A percentile compares a stretch with the other conserved stretches of the same genome.
Conservation (phyloP, 1,140 invertebrate species). For the Drosophila nasuta region DNA sequence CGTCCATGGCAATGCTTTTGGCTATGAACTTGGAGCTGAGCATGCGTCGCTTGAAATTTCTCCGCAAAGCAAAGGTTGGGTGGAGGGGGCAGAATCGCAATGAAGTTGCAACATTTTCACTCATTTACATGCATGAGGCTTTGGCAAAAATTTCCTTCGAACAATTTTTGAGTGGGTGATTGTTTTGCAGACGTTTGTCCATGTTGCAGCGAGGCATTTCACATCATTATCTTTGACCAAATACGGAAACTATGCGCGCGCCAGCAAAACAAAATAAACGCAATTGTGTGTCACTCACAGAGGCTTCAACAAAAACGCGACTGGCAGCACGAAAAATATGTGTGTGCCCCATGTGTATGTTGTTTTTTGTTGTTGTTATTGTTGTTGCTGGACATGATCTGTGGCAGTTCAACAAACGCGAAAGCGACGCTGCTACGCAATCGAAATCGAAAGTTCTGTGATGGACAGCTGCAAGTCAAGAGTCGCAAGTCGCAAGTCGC, state of each 20-base stretch:
- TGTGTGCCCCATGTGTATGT: conserved; percentile 53
- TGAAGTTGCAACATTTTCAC: conserved; percentile 76
- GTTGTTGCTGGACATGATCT: conserved; percentile 36
- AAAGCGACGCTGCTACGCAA: conserved; percentile 63
- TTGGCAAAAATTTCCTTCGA: conserved; percentile 63
- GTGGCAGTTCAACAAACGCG: conserved; percentile 40
- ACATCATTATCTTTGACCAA: conserved; percentile 83
- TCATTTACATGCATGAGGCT: conserved; percentile 71
- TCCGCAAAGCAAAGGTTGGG: neutral
- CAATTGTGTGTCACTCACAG: conserved; percentile 81
- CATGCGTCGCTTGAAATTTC: conserved; percentile 32
- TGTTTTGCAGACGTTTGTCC: conserved; percentile 48
- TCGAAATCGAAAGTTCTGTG: conserved; percentile 83
- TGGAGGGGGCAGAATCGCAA: conserved; percentile 46
- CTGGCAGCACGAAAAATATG: conserved; percentile 56
- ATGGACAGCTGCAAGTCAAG: conserved; percentile 68
- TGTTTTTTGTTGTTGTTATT: conserved; percentile 20
- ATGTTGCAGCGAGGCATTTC: conserved; percentile 63
- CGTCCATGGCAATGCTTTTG: conserved; percentile 58
- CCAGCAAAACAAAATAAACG: conserved; percentile 59
- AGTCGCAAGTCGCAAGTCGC: too few species aligned
- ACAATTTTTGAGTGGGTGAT: conserved; percentile 80
- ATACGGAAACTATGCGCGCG: conserved; percentile 73
- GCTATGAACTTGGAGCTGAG: conserved; percentile 30
- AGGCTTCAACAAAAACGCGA: conserved; percentile 55